Base-by-base conservation (phyloP, 2,888 invertebrate species). In the Nebria brevicollis region DNA sequence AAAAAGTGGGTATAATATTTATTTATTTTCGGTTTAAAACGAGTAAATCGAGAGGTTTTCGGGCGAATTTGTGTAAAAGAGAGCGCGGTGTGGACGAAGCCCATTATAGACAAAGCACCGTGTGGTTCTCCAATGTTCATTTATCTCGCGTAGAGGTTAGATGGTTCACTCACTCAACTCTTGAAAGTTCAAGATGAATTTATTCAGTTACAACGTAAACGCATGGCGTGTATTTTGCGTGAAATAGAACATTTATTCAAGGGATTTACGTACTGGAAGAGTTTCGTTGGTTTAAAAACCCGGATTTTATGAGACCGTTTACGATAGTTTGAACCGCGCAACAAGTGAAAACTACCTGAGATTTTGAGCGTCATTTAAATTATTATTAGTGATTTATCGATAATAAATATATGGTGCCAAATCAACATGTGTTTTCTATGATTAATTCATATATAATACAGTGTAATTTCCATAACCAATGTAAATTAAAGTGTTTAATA, bases 131-230 rank as follows among this genome's bases (percentile, higher is more conserved):
- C 77, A 77, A 77, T 70, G 70, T 26, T 72, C 66, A 77, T 77
- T 77, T 77, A 77, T 77, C 72, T 43, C 76, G 77, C 42, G 77
- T 20, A 72, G 72, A 77, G 77, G 77, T 77, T 77, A 77, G 70
- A 77, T 77, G 70, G 77, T 70, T 68, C 70, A 77, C 25, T 70
- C 77, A 70, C 77, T 66, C 68, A 70, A 77, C 77, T 72, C 72
- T 77, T 70, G 54, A 77, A 77, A 77, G 77, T 77, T 77, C 77
- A 77, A 77, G 77, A 77, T 77, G 77, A 77, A 77, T 72, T 77
- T 77, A 26, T 77, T 77, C 77, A 64, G 20, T 72, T 72, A 72
- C 70, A 72, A 77, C 72, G 72, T 77, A 34, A 65, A 72, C 77
- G 77, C 72, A 77, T 77, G 77, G 77, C 77, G 77, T 77, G 72